phyloP scores from a whole-genome alignment of 1,140 invertebrate genomes.

The Geopemphigus sp. region DNA sequence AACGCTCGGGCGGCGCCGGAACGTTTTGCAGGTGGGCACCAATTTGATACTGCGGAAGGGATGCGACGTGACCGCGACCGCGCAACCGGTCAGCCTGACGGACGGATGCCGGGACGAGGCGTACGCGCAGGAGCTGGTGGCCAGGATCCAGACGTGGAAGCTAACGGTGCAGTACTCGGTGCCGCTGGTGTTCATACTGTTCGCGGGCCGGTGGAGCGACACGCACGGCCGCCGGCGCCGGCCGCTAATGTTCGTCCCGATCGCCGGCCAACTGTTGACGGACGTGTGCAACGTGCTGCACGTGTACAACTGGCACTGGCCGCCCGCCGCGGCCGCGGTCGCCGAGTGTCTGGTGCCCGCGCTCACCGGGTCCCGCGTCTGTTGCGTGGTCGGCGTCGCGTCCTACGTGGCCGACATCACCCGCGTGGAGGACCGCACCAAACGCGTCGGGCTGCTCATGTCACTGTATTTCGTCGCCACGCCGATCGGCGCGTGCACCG shows the following conservation, averaged over 20 bases:
- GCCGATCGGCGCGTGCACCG: slow-evolving; percentile 36
- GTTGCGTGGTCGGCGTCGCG: slow-evolving; percentile 37
- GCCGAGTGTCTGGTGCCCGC: slow-evolving; percentile 36
- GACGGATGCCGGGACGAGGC: slow-evolving; percentile 50
- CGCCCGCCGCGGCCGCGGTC: slow-evolving; percentile 51
- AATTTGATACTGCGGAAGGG: slow-evolving; percentile 51
- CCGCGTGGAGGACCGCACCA: slow-evolving; percentile 36
- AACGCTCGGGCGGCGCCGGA: too few species aligned
- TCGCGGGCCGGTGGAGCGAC: slow-evolving; percentile 53
- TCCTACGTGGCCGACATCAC: slow-evolving; percentile 48
- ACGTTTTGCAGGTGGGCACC: slow-evolving; percentile 23
- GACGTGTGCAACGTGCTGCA: slow-evolving; percentile 37
- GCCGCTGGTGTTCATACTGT: slow-evolving; percentile 53
- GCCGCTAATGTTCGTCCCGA: slow-evolving; percentile 57
- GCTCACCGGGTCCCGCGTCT: slow-evolving; percentile 31
- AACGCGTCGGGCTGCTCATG: slow-evolving; percentile 46
- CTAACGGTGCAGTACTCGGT: slow-evolving; percentile 52
- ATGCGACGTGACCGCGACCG: slow-evolving; percentile 38
- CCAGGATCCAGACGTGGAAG: slow-evolving; percentile 53
- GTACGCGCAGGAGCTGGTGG: slow-evolving; percentile 51
- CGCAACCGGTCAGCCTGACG: slow-evolving; percentile 14
- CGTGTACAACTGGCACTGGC: slow-evolving; percentile 51
- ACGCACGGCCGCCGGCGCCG: slow-evolving; percentile 55
- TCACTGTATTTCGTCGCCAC: slow-evolving; percentile 46
- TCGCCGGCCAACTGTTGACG: slow-evolving; percentile 51